These are phyloP conservation scores for Premnoplex brunnescens DNA, from an alignment of 2,797 vertebrate genomes.

Conservation along the genomic window DNA sequence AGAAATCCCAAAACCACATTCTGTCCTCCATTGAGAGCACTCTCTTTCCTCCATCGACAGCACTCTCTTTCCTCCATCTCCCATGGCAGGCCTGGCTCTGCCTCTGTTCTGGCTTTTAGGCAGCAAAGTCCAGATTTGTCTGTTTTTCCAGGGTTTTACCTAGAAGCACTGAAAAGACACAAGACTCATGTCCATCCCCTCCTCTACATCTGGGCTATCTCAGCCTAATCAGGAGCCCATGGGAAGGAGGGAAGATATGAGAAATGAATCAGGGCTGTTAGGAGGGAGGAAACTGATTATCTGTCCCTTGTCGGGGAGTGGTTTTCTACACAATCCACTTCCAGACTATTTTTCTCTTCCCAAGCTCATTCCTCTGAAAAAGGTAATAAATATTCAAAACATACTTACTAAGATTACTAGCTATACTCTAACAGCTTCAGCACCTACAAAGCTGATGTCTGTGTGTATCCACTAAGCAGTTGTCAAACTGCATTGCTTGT, in stretches of 20 bases:
- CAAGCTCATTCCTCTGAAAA: background rate
- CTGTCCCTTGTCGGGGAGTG: background rate
- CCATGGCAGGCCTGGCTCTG: background rate
- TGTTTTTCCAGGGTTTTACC: background rate
- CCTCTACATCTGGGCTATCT: background rate
- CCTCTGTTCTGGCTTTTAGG: background rate
- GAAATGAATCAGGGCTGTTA: background rate
- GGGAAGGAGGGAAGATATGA: background rate
- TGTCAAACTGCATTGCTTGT: slow-evolving; percentile 41
- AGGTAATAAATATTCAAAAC: slow-evolving; percentile 55
- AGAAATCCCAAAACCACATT: background rate
- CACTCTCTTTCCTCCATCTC: background rate
- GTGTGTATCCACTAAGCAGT: background rate
- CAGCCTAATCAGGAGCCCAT: background rate
- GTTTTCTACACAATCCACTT: background rate
- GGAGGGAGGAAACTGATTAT: background rate
- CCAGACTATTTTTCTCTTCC: background rate
- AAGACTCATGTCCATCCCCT: background rate
- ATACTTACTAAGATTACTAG: background rate
- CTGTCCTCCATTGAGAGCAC: background rate
- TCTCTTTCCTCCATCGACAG: background rate
- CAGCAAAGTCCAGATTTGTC: background rate
- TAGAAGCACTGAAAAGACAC: background rate
- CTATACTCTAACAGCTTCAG: background rate
- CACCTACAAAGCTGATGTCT: slow-evolving; percentile 27